Evolutionary conservation across 2,888 invertebrate genomes (phyloP), one percentile per base, ranked within the genome.

Genomic region (Dilophus febrilis): DNA sequence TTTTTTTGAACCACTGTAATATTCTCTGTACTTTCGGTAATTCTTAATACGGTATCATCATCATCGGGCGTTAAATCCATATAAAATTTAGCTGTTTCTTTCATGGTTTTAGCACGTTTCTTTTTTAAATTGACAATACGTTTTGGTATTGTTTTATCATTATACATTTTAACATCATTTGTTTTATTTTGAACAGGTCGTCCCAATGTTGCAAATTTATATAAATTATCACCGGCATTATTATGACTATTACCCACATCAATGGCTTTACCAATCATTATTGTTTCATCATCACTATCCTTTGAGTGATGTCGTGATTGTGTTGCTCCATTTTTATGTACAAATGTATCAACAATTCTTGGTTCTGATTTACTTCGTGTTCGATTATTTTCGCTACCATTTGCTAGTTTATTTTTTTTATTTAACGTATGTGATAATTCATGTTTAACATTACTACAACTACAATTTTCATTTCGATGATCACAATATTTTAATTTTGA

Each of bases 71-170:
- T n/a, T 1, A 74, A 70, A 50, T 77, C 77, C 44, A 72, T 76
- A 50, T 79, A 79, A 54, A 79, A 79, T 47, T 70, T 76, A 1
- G 77, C 71, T 1, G 71, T 70, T 27, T 70, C 70, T 28, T 71
- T 66, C 19, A 66, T 55, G 8, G 66, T 64, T 51, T 70, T 70
- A 37, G 70, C 70, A 49, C 75, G 70, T 47, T 71, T 74, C 52
- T 77, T 77, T 52, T 77, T 78, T 37, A 77, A 56, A 53, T 73
- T 77, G n/a, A 72, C 70, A 49, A 77, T 76, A 54, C 76, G 72
- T 60, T 77, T 77, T 54, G 75, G 77, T 56, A 77, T 65, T 12
- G 74, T 72, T 64, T 78, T 78, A 33, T 71, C 67, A 47, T 70
- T 77, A 51, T 75, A 78, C 63, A 70, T 69, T 53, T 68, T 71